phyloP scores from a whole-genome alignment of 92 coral and sea anemone genomes.

The Heliopora coerulea region DNA sequence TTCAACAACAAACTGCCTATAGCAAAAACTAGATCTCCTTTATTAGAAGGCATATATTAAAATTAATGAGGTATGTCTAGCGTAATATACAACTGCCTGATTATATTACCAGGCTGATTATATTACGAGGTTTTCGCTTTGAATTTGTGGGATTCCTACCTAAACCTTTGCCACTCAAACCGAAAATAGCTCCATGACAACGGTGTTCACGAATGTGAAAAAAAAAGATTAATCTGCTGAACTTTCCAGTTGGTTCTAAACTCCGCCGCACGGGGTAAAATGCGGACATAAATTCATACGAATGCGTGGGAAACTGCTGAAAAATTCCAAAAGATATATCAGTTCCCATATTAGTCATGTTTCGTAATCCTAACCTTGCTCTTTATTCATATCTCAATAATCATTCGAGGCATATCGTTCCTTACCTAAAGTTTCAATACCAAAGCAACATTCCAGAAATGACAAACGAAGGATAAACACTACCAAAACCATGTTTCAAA shows the following conservation, averaged over 20 bases:
- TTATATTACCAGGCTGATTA: too few relatives aligned
- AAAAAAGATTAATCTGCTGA: too few relatives aligned
- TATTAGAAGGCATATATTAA: too few relatives aligned
- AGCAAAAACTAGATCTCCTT: too few relatives aligned
- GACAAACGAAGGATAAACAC: background rate
- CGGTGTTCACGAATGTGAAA: too few relatives aligned
- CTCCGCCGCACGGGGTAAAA: conserved; percentile 23
- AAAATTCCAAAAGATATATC: background rate
- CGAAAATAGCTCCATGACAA: conserved; percentile 30
- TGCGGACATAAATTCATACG: conserved; percentile 9
- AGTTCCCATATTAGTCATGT: too few relatives aligned
- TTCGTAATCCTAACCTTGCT: too few relatives aligned
- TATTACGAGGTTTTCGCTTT: background rate
- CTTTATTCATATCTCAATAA: too few relatives aligned
- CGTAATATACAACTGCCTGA: background rate
- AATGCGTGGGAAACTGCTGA: conserved; percentile 32
- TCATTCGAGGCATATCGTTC: too few relatives aligned
- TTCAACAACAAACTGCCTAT: too few relatives aligned
- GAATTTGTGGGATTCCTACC: conserved; percentile 7
- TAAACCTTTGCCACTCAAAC: background rate
- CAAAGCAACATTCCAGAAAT: background rate
- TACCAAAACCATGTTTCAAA: too few relatives aligned
- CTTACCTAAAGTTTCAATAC: too few relatives aligned
- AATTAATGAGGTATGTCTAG: background rate
- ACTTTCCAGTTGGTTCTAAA: background rate